These are phyloP conservation scores for Lithophane socia DNA, from an alignment of 2,888 invertebrate genomes.

Conservation along the genomic window DNA sequence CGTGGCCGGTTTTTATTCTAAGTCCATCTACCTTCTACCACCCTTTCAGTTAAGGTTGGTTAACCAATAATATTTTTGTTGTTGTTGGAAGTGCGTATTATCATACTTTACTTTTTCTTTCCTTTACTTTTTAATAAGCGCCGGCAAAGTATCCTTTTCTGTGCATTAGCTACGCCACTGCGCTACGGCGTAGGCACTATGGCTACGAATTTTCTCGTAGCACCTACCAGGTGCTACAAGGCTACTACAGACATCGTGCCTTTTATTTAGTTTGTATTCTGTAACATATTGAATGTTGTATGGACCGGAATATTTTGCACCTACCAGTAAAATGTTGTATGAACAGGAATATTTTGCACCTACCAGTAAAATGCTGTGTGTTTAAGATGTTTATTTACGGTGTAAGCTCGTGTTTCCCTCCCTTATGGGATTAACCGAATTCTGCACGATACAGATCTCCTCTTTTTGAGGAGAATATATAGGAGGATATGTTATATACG, in stretches of 20 bases:
- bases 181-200: conserved; percentile 42
- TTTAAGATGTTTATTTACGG: neutral
- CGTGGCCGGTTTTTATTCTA: no score
- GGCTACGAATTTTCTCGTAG: conserved; percentile 44
- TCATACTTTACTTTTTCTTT: neutral
- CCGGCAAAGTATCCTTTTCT: neutral
- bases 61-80: neutral
- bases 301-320: neutral
- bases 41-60: neutral
- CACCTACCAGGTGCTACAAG: neutral
- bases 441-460: neutral
- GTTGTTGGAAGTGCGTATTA: neutral
- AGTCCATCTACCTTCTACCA: neutral
- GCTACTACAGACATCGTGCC: neutral
- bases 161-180: neutral
- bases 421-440: neutral
- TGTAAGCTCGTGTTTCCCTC: neutral
- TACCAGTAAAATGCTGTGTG: neutral
- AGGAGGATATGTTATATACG: neutral
- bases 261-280: neutral
- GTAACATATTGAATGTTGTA: neutral
- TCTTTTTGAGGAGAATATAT: neutral
- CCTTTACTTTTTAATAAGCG: neutral
- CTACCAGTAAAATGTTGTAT: neutral
- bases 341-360: neutral